Evolutionary conservation across 2,888 invertebrate species (phyloP), one percentile per base, ranked within the genome.

Genomic region (Lordiphosa andalusiaca): DNA sequence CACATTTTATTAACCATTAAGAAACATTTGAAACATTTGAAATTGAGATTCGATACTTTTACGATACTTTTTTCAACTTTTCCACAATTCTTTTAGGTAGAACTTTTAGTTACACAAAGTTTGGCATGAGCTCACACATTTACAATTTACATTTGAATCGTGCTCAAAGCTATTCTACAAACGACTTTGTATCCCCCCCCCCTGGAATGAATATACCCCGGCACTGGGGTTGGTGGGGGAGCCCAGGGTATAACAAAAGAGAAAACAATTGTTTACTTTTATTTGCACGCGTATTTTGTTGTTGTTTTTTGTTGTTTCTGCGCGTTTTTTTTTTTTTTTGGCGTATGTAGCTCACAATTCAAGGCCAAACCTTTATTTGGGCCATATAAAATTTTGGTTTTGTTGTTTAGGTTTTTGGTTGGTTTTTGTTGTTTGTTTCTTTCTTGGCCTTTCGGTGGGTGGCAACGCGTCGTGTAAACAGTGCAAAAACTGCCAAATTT

Each of bases 211-310:
- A 30, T 30, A 30, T 30, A 3, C 30, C 30, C 10, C 30, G 9
- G 9, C 30, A 16, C 30, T n/a, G n/a, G n/a, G n/a, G n/a, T n/a
- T n/a, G n/a, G n/a, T n/a, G n/a, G n/a, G n/a, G 3, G 2, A 10
- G 30, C 30, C 10, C 9, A 30, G 30, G 30, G 30, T 30, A 30
- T 30, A 56, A 49, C 42, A 47, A 66, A 71, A 71, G 75, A 72
- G 76, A 83, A 74, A 83, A 83, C 81, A 63, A 83, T 75, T 83
- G 84, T 75, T 75, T 83, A 75, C 30, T 30, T 30, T 75, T 68
- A 57, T 63, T 67, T 61, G 55, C 54, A 23, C 35, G 53, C 6
- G 48, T 62, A 16, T 19, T 42, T 48, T 42, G 48, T 35, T 48
- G 41, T 33, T 48, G 25, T 30, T 42, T 38, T 38, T 23, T 49